These are phyloP conservation scores for Morelia viridis DNA, from an alignment of 2,797 vertebrate species.

Conservation along the genomic window DNA sequence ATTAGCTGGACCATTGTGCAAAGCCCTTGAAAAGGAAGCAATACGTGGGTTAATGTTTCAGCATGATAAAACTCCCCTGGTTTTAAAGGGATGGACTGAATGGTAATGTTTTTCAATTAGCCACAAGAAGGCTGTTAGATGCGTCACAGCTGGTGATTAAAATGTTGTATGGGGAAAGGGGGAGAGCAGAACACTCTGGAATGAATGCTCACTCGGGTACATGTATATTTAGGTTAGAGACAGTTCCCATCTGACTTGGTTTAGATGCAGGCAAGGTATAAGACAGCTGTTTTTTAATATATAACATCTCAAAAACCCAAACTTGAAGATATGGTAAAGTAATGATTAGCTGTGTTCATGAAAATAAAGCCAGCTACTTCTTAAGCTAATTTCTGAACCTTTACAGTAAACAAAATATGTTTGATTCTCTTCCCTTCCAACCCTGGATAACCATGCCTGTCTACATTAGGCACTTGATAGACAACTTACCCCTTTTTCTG, in stretches of 20 bases:
- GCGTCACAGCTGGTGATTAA: slow-evolving; percentile 51
- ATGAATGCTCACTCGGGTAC: not conserved
- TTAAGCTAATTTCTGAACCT: slow-evolving; percentile 21
- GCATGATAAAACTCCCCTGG: slow-evolving; percentile 61
- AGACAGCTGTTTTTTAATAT: not conserved
- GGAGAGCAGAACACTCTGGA: slow-evolving; percentile 35
- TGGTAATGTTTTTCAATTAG: slow-evolving; percentile 62
- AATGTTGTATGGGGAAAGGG: slow-evolving; percentile 23
- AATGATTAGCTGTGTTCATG: slow-evolving; percentile 29
- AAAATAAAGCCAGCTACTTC: slow-evolving; percentile 34
- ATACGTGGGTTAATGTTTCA: slow-evolving; percentile 41
- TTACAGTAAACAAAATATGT: slow-evolving; percentile 36
- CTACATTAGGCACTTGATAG: not conserved
- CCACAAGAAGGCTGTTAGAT: slow-evolving; percentile 60
- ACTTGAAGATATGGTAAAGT: slow-evolving; percentile 63
- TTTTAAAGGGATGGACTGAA: slow-evolving; percentile 58
- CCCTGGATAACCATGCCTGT: not conserved
- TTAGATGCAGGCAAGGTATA: slow-evolving; percentile 53
- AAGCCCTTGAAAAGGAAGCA: slow-evolving; percentile 55
- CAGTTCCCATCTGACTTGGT: slow-evolving; percentile 15
- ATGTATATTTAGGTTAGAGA: not conserved
- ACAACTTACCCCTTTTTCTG: not conserved
- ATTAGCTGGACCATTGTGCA: slow-evolving; percentile 58
- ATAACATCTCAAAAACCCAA: slow-evolving; percentile 36
- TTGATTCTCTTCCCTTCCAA: not conserved